A percentile compares a stretch with the other conserved stretches of the same genome.
Conservation (phyloP, 2,888 invertebrate genomes). For the Baccha elongata region DNA sequence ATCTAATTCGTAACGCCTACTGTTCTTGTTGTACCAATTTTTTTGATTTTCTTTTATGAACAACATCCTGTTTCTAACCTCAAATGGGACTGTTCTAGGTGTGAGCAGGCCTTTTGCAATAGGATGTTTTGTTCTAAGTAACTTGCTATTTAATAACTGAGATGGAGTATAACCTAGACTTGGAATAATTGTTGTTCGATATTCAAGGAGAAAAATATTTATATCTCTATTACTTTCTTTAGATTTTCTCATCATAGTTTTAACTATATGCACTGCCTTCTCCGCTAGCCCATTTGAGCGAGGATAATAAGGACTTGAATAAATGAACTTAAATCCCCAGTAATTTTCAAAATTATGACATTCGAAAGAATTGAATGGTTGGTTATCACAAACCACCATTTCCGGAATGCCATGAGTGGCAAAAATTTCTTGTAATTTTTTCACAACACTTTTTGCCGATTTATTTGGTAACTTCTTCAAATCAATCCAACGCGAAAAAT, state of each 20-base stretch:
- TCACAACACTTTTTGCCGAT: slow-evolving; percentile 4
- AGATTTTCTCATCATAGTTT: slow-evolving; percentile 19
- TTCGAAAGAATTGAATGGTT: too few species aligned
- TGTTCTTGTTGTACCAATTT: slow-evolving; percentile 21
- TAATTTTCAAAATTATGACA: slow-evolving; percentile 30
- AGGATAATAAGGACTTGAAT: too few species aligned
- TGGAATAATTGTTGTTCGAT: slow-evolving; percentile 13
- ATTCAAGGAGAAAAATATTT: slow-evolving; percentile 17
- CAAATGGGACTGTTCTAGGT: neutral
- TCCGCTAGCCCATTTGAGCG: too few species aligned
- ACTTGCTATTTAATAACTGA: slow-evolving; percentile 17
- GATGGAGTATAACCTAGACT: slow-evolving; percentile 19
- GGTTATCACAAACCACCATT: slow-evolving; percentile 36
- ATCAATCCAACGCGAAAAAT: slow-evolving; percentile 11
- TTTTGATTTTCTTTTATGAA: slow-evolving; percentile 26
- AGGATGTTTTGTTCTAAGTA: slow-evolving; percentile 20
- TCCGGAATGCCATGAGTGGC: slow-evolving; percentile 12
- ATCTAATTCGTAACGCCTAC: slow-evolving; percentile 19
- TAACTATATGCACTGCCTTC: too few species aligned
- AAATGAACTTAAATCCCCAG: too few species aligned
- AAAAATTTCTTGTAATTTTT: neutral
- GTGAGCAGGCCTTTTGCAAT: too few species aligned
- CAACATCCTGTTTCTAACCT: slow-evolving; percentile 10
- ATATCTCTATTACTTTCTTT: slow-evolving; percentile 14
- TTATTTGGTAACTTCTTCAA: neutral